Percentiles rank a stretch among this genome's conserved stretches.
Conservation (phyloP, 1,140 invertebrate genomes). For the Drosophila tani region DNA sequence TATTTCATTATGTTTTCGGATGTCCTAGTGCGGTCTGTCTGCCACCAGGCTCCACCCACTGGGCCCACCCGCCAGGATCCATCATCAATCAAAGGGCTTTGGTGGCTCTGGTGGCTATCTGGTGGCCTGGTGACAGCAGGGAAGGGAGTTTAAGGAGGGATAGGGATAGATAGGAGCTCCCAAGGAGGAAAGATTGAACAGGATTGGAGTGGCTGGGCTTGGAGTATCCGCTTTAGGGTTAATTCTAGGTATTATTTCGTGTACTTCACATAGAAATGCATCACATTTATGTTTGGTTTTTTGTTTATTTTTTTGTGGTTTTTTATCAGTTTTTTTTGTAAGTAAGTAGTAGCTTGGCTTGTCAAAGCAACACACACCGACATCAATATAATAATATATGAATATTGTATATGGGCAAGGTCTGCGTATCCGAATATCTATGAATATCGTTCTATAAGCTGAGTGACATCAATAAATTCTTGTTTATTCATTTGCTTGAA, state of each 20-base stretch:
- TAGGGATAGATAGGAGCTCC: constrained; percentile 36
- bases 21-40: constrained; percentile 44
- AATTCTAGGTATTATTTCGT: constrained; percentile 17
- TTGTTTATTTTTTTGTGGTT: background rate
- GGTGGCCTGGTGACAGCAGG: constrained; percentile 12
- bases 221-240: background rate
- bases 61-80: constrained; percentile 18
- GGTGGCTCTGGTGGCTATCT: constrained; percentile 10
- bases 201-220: background rate
- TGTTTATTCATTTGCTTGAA: constrained; percentile 19
- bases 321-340: background rate
- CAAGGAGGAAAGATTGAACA: constrained; percentile 21
- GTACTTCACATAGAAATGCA: constrained; percentile 64
- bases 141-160: background rate
- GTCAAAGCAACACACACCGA: constrained; percentile 31
- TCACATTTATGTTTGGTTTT: constrained; percentile 61
- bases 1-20: constrained; percentile 65
- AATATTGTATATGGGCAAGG: background rate
- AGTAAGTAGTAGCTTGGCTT: constrained; percentile 19
- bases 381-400: constrained; percentile 20
- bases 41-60: constrained; percentile 12
- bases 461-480: constrained; percentile 42
- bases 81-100: constrained; percentile 61
- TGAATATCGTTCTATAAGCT: constrained; percentile 1
- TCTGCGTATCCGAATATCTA: constrained; percentile 5